These are phyloP conservation scores for Brachypodius melanocephalos DNA, from an alignment of 2,113 vertebrate species.

Conservation along the genomic window DNA sequence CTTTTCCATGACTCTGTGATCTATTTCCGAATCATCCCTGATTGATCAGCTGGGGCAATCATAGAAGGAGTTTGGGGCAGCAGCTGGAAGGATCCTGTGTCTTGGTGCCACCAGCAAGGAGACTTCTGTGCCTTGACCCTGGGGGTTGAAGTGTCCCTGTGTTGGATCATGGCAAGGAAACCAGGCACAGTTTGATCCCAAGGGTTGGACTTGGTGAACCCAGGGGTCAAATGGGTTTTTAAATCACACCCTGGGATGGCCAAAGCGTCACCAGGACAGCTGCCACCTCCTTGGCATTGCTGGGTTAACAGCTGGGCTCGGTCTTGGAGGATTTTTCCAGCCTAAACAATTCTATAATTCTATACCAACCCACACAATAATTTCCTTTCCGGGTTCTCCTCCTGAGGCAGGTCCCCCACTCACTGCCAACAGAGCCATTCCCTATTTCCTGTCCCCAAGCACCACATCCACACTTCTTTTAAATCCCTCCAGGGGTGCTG, in stretches of 20 bases:
- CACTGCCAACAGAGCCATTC: accelerated
- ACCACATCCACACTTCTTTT: not conserved
- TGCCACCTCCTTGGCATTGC: not conserved
- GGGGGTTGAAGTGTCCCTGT: accelerated
- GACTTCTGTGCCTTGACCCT: not conserved
- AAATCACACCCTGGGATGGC: not conserved
- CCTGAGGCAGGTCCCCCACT: not conserved
- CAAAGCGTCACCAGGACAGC: not conserved
- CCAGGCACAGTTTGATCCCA: not conserved
- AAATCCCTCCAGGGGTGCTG: not conserved
- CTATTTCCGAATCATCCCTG: not conserved
- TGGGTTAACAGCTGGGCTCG: not conserved
- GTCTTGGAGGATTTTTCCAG: not conserved
- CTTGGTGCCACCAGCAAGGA: not conserved
- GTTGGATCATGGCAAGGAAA: not conserved
- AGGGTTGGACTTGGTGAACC: not conserved
- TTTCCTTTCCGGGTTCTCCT: not conserved
- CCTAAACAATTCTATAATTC: not conserved
- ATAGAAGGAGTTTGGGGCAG: not conserved
- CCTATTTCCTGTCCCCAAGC: not conserved
- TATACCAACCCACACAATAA: not conserved
- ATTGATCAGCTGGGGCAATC: not conserved
- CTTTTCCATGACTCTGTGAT: not conserved
- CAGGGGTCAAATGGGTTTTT: not conserved
- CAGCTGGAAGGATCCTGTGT: not conserved